Evolutionary conservation across 2,113 vertebrate genomes (phyloP).

Genomic region (Apteryx mantelli): DNA sequence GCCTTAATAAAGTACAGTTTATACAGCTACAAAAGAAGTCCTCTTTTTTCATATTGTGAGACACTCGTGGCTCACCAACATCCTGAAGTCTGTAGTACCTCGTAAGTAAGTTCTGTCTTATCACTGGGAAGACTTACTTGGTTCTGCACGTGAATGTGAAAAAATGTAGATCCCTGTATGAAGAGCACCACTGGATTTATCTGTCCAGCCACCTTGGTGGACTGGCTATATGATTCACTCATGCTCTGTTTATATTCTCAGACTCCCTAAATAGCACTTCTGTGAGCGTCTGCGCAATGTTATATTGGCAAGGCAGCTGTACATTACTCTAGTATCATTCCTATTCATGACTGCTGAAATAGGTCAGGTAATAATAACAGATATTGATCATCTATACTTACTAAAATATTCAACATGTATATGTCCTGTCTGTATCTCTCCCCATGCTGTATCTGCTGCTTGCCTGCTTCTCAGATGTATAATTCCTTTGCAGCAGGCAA

Average conservation of each 20-base stretch:
- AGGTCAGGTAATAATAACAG: background rate
- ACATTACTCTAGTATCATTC: background rate
- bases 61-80: background rate
- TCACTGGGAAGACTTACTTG: fast-evolving
- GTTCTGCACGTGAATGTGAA: fast-evolving
- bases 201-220: background rate
- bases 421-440: background rate
- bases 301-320: background rate
- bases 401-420: background rate
- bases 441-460: background rate
- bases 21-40: background rate
- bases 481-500: background rate
- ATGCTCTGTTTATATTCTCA: background rate
- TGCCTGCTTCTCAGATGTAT: background rate
- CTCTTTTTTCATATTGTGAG: background rate
- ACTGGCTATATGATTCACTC: background rate
- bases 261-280: background rate
- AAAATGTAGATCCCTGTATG: fast-evolving
- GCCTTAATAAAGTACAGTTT: background rate
- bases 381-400: background rate
- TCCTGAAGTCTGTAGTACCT: background rate
- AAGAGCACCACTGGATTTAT: background rate
- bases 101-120: background rate
- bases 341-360: background rate
- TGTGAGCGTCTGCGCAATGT: background rate